A percentile compares a stretch with the other conserved stretches of the same genome.
Conservation (phyloP, 1,140 invertebrate genomes). For the Euura lappo region DNA sequence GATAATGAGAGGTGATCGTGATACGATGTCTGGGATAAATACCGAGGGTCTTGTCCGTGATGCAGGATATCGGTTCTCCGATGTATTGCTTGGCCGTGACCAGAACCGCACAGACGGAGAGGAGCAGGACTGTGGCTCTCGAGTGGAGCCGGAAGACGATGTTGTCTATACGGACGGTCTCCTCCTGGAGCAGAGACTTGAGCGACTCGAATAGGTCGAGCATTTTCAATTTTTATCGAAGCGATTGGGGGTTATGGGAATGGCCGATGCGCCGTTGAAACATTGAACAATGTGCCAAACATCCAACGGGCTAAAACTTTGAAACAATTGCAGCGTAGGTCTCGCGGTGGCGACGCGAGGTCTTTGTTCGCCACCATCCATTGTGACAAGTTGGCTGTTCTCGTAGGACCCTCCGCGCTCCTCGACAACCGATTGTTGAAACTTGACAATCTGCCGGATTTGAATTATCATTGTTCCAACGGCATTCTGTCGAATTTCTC, state of each 20-base stretch:
- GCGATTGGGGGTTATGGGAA: neutral
- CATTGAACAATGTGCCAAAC: constrained; percentile 10
- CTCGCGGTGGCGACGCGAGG: neutral
- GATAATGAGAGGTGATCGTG: too few relatives aligned
- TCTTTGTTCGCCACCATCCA: neutral
- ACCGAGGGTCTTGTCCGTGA: constrained; percentile 43
- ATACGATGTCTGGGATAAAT: neutral
- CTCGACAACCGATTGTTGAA: constrained; percentile 20
- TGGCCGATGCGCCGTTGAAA: neutral
- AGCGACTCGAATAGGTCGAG: constrained; percentile 38
- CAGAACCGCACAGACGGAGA: constrained; percentile 45
- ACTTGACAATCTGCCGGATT: constrained; percentile 22
- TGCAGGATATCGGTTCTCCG: constrained; percentile 64
- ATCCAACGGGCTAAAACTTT: constrained; percentile 11
- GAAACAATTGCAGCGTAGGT: constrained; percentile 16
- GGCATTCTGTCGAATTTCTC: neutral
- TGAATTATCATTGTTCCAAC: constrained; percentile 18
- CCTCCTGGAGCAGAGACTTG: constrained; percentile 31
- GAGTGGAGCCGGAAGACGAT: constrained; percentile 47
- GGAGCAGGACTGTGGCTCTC: constrained; percentile 42
- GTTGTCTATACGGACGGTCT: constrained; percentile 40
- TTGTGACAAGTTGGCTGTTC: neutral
- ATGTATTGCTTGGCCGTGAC: constrained; percentile 60
- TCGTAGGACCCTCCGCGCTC: too few relatives aligned
- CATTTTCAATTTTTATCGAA: constrained; percentile 24